These are phyloP conservation scores for Eustalomyia histrio DNA, from an alignment of 2,888 invertebrate species.

Conservation along the genomic window DNA sequence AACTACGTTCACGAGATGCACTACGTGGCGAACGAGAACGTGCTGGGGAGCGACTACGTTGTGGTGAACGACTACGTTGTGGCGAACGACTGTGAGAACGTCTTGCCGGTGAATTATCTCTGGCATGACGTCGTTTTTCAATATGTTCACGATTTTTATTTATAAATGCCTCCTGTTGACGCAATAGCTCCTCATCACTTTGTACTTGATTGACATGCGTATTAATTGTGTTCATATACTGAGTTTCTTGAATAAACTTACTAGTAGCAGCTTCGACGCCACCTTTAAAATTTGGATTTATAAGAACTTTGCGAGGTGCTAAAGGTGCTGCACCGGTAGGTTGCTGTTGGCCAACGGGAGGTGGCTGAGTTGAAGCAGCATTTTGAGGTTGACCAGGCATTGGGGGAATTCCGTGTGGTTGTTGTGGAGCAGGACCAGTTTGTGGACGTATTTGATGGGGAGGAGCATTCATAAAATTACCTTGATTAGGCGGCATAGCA, in stretches of 20 bases:
- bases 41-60: too few species aligned
- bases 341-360: conserved; percentile 40
- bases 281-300: conserved; percentile 80
- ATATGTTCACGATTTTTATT: conserved; percentile 79
- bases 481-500: conserved; percentile 66
- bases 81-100: conserved; percentile 71
- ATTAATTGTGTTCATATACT: conserved; percentile 77
- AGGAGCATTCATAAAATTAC: conserved; percentile 72
- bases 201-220: conserved; percentile 71
- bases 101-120: conserved; percentile 73
- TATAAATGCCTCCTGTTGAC: conserved; percentile 80
- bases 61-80: conserved; percentile 71
- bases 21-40: conserved; percentile 69
- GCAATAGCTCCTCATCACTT: conserved; percentile 78
- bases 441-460: conserved; percentile 69
- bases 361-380: conserved; percentile 43
- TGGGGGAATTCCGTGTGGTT: conserved; percentile 39
- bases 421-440: conserved; percentile 65
- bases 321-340: conserved; percentile 53
- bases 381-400: conserved; percentile 60
- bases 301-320: conserved; percentile 75
- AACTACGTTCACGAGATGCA: conserved; percentile 78
- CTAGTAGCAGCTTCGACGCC: conserved; percentile 79
- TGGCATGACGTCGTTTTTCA: conserved; percentile 78
- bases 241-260: conserved; percentile 79